Base-by-base conservation (phyloP, 2,888 invertebrate genomes). In the Gisinianus flammeolus region DNA sequence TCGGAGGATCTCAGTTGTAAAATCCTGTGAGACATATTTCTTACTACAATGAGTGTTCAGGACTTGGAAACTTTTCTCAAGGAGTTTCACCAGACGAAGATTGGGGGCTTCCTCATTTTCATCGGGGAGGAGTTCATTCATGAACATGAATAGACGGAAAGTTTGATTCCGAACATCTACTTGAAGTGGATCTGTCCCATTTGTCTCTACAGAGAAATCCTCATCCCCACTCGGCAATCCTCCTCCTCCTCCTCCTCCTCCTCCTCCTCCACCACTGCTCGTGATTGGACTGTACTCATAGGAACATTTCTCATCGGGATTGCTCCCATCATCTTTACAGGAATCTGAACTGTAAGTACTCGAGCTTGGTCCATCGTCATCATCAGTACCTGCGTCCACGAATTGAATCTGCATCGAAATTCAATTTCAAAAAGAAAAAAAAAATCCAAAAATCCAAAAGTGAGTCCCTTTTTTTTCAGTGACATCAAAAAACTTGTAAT, bases 31-130 rank as follows among this genome's bases (percentile, higher is more conserved):
- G 3, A 83, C 81, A 62, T 67, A 83, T 19, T 68, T 58, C 0
- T 30, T 35, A 16, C 67, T 56, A 19, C 80, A 80, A 30, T 81
- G 80, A 30, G 70, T 70, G 2, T 35, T 31, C 30, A 81, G 64
- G 5, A 83, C 79, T 44, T 56, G 12, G 71, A 83, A 81, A 44
- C 79, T 79, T 12, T 70, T 35, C 19, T 69, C 31, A 19, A 83
- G 35, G 4, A 83, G 54, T 3, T 79, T 76, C 5, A 76, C 68
- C 1, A 76, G 30, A 8, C 76, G 44, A 2, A 76, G 0, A 22
- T 26, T 31, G 8, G 76, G 76, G 30, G 22, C 2, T 4, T 58
- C n/a, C 24, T 67, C 66, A 12, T 79, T 64, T 19, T 73, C 69
- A 19, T 79, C 79, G 4, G 52, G 56, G 28, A 78, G 44, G 10